A percentile compares a stretch with the other conserved stretches of the same genome.
Evolutionary conservation across 2,888 invertebrate species (phyloP).

Genomic region (Margaritifera margaritifera): DNA sequence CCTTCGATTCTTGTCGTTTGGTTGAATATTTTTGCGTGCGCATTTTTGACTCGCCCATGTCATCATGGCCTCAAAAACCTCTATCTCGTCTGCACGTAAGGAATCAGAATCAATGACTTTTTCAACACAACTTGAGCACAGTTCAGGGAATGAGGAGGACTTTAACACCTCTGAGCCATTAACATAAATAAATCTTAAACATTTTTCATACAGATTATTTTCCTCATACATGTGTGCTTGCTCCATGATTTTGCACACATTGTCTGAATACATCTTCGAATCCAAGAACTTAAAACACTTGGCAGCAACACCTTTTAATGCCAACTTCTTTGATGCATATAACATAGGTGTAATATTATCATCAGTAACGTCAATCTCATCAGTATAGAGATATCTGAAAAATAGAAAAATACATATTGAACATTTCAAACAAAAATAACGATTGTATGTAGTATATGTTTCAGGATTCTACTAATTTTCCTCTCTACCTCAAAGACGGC

Average conservation of each 20-base stretch:
- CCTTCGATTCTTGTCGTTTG: constrained; percentile 45
- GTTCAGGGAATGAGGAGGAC: constrained; percentile 77
- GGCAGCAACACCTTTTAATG: constrained; percentile 22
- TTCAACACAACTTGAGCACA: constrained; percentile 80
- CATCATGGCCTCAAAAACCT: constrained; percentile 45
- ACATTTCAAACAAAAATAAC: no score
- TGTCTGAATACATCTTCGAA: constrained; percentile 32
- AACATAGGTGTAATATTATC: constrained; percentile 38
- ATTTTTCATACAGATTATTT: constrained; percentile 33
- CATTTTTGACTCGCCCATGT: constrained; percentile 58
- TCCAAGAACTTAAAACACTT: constrained; percentile 36
- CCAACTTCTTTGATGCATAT: constrained; percentile 35
- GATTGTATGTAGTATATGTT: no score
- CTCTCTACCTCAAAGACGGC: no score
- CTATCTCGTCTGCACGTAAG: constrained; percentile 76
- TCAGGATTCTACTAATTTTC: no score
- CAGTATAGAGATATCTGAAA: constrained; percentile 45
- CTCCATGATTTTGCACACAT: constrained; percentile 44
- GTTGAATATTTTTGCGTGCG: constrained; percentile 42
- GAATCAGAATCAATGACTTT: constrained; percentile 80
- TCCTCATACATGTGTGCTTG: constrained; percentile 40
- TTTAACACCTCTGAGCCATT: constrained; percentile 24
- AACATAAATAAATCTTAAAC: constrained; percentile 23
- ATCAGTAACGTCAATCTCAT: constrained; percentile 30
- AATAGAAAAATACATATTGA: neutral